A percentile compares a stretch with the other conserved stretches of the same genome.
These are phyloP conservation scores for Xiphophorus couchianus DNA, from an alignment of 2,113 vertebrate species.

Conservation along the genomic window DNA sequence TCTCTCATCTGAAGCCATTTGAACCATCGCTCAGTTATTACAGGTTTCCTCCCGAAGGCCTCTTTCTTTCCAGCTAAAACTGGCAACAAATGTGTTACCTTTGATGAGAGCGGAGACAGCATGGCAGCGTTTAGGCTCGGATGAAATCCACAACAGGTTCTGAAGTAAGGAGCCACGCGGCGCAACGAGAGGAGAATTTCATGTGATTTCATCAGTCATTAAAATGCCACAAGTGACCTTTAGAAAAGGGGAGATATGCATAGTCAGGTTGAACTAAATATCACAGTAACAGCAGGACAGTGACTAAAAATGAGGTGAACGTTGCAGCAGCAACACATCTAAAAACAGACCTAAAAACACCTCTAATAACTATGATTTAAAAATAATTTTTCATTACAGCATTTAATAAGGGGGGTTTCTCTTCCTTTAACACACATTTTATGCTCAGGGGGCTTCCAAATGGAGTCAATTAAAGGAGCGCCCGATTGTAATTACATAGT, in stretches of 20 bases:
- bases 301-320: neutral
- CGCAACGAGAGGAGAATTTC: neutral
- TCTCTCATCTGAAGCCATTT: neutral
- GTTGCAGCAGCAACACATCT: neutral
- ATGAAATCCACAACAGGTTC: neutral
- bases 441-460: constrained; percentile 45
- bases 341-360: neutral
- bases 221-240: constrained; percentile 17
- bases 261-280: neutral
- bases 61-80: neutral
- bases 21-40: neutral
- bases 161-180: neutral
- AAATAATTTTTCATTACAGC: constrained; percentile 41
- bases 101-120: constrained; percentile 5
- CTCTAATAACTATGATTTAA: neutral
- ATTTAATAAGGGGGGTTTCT: constrained; percentile 11
- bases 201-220: constrained; percentile 2
- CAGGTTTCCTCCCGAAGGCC: neutral
- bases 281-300: constrained; percentile 2
- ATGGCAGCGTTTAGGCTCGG: neutral
- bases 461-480: constrained; percentile 70
- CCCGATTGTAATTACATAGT: constrained; percentile 67
- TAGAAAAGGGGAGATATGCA: neutral
- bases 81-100: neutral
- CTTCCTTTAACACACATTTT: constrained; percentile 10